Percentiles rank a stretch among this genome's conserved stretches.
Conservation (phyloP, 1,140 invertebrate genomes). For the Hylyphantes graminicola region DNA sequence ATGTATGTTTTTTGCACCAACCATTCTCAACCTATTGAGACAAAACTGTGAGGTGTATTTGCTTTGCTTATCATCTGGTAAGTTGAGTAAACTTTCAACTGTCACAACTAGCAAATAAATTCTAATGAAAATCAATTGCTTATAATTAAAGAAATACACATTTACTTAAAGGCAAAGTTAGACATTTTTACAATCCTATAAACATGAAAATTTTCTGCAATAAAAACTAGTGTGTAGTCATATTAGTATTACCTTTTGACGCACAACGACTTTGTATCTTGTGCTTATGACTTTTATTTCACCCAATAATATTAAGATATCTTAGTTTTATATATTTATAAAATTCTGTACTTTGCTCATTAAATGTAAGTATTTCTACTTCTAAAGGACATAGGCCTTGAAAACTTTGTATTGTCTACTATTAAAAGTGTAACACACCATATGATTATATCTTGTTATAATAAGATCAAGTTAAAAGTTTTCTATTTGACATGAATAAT, state of each 20-base stretch:
- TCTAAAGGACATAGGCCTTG: no score
- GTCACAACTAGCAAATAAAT: no score
- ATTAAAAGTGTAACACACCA: no score
- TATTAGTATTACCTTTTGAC: not conserved
- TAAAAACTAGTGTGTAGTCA: not conserved
- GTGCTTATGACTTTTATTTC: no score
- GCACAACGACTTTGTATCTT: not conserved
- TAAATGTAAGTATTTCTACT: no score
- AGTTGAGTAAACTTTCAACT: conserved; percentile 66
- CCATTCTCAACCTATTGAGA: conserved; percentile 79
- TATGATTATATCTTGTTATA: not conserved
- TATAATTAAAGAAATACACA: no score
- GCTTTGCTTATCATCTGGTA: conserved; percentile 86
- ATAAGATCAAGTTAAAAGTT: not conserved
- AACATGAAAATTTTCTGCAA: not conserved
- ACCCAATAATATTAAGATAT: no score
- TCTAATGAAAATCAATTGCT: no score
- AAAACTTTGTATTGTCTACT: no score
- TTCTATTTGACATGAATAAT: not conserved
- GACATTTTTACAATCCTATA: not conserved
- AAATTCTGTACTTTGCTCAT: no score
- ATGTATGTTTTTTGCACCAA: conserved; percentile 97
- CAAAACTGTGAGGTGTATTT: conserved; percentile 78
- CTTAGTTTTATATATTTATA: no score
- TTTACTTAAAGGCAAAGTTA: no score